Conservation (phyloP, 1,140 invertebrate species). For the Danaus plexippus region DNA sequence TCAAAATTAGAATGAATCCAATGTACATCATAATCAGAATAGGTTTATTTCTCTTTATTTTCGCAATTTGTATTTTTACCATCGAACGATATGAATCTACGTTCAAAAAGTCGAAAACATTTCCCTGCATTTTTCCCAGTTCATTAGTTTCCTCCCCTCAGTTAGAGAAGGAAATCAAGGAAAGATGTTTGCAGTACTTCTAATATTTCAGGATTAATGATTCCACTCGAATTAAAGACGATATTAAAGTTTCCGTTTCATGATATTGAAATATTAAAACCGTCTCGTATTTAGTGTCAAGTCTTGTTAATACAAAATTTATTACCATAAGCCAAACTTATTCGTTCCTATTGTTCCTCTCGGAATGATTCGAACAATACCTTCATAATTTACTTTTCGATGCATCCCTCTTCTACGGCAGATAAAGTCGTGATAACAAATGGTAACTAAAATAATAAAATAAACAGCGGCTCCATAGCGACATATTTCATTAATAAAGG, state of each 20-base stretch:
- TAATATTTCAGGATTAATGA: constrained; percentile 65
- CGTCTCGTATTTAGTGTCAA: constrained; percentile 29
- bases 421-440: constrained; percentile 72
- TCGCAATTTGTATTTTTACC: too few relatives aligned
- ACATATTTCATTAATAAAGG: constrained; percentile 71
- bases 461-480: constrained; percentile 54
- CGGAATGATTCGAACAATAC: constrained; percentile 62
- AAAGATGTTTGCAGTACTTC: constrained; percentile 42
- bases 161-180: constrained; percentile 28
- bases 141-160: constrained; percentile 44
- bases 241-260: constrained; percentile 41
- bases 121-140: constrained; percentile 27
- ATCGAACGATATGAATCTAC: too few relatives aligned
- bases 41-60: too few relatives aligned
- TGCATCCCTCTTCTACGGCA: constrained; percentile 57
- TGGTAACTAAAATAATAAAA: constrained; percentile 71
- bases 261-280: constrained; percentile 15
- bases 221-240: constrained; percentile 57
- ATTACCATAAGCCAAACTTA: constrained; percentile 55
- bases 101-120: too few relatives aligned
- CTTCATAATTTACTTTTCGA: constrained; percentile 69
- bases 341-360: constrained; percentile 60
- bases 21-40: too few relatives aligned
- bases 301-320: constrained; percentile 62
- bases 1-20: too few relatives aligned